A percentile compares a stretch with the other conserved stretches of the same genome.
Conservation (phyloP, 2,888 invertebrate species). For the Cyclophora albipunctata region DNA sequence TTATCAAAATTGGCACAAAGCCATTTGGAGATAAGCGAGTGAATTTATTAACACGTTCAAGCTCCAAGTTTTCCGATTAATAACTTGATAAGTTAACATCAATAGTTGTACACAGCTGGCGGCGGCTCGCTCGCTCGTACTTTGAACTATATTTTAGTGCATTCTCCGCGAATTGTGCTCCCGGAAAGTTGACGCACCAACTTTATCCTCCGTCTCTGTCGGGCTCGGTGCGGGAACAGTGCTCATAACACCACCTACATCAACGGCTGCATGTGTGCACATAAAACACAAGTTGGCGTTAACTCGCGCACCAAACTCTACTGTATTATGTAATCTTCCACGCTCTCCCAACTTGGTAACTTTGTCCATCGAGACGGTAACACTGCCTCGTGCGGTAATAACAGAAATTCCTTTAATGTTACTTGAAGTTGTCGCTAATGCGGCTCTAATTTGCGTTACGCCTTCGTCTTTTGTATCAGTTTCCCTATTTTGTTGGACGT, state of each 20-base stretch:
- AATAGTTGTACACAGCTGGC: constrained; percentile 30
- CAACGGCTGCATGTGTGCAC: constrained; percentile 32
- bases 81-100: constrained; percentile 26
- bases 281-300: constrained; percentile 42
- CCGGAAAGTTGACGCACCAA: constrained; percentile 41
- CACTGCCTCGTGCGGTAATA: constrained; percentile 43
- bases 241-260: constrained; percentile 37
- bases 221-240: constrained; percentile 28
- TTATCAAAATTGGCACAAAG: constrained; percentile 14
- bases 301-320: constrained; percentile 34
- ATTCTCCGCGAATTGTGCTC: constrained; percentile 39
- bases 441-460: constrained; percentile 39
- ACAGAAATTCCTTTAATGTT: constrained; percentile 44
- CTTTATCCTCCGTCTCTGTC: constrained; percentile 18
- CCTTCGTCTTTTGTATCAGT: constrained; percentile 29
- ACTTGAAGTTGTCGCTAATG: constrained; percentile 42
- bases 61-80: constrained; percentile 26
- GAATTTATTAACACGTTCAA: constrained; percentile 17
- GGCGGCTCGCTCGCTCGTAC: constrained; percentile 34
- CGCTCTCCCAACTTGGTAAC: constrained; percentile 39
- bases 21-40: constrained; percentile 16
- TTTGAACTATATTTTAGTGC: constrained; percentile 59
- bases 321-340: constrained; percentile 43
- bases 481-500: constrained; percentile 28
- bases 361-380: constrained; percentile 34